Percentiles rank a stretch among this genome's conserved stretches.
Evolutionary conservation across 37 sponge, comb jelly and placozoan species (phyloP).

Genomic region (Ianthella basta): DNA sequence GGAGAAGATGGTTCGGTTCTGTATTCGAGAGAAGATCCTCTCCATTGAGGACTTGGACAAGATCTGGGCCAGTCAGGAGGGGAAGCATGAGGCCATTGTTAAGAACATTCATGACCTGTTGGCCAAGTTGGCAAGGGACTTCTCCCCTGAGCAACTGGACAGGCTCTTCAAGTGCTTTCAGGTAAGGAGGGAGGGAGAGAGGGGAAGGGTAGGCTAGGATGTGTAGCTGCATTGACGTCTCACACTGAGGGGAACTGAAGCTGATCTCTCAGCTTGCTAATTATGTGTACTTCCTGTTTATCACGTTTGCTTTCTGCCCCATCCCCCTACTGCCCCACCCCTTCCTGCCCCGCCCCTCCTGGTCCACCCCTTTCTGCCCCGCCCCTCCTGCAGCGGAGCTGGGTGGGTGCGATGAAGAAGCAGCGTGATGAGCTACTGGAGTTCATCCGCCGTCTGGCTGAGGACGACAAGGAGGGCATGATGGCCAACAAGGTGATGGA

Average conservation of each 20-base stretch:
- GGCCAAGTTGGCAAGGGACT: conserved; percentile 95
- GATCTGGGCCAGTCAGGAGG: conserved; percentile 94
- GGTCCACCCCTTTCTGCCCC: not conserved
- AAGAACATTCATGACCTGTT: conserved; percentile 97
- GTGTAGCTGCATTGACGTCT: too few species aligned
- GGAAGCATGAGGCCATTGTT: conserved; percentile 97
- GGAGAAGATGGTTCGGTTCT: conserved; percentile 85
- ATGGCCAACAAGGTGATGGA: conserved; percentile 95
- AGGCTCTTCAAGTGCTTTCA: conserved; percentile 93
- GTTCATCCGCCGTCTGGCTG: conserved; percentile 93
- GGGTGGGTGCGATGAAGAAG: conserved; percentile 89
- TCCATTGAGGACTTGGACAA: conserved; percentile 83
- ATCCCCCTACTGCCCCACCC: not conserved
- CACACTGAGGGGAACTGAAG: not conserved
- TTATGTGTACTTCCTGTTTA: too few species aligned
- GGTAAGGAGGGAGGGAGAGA: conserved; percentile 25
- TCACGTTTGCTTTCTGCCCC: not conserved
- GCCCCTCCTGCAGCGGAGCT: conserved; percentile 75
- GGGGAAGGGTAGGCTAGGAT: too few species aligned
- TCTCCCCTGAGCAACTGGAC: conserved; percentile 93
- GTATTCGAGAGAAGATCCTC: conserved; percentile 81
- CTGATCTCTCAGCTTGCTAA: too few species aligned
- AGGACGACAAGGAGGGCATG: conserved; percentile 98
- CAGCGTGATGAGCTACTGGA: conserved; percentile 93
- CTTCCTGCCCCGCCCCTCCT: not conserved